A percentile compares a stretch with the other conserved stretches of the same genome.
phyloP scores from a whole-genome alignment of 2,797 vertebrate species.

The Gymnocypris eckloni region DNA sequence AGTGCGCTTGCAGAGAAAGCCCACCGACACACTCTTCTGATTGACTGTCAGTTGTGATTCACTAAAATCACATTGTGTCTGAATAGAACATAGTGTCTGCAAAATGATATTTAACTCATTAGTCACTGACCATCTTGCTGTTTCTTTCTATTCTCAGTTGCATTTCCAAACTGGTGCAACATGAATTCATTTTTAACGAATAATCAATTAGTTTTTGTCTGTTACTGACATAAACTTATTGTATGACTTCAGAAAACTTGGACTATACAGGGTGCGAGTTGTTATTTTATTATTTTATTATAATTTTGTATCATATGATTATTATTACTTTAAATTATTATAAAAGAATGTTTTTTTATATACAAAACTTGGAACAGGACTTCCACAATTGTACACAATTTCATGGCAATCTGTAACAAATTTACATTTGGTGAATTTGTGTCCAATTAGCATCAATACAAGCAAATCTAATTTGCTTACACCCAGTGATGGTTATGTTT shows the following conservation, averaged over 20 bases:
- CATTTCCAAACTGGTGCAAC: not conserved
- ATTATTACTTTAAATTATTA: too few relatives aligned
- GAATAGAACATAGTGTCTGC: not conserved
- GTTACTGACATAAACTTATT: not conserved
- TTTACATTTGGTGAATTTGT: not conserved
- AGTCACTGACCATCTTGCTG: not conserved
- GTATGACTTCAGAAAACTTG: not conserved
- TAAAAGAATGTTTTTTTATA: too few relatives aligned
- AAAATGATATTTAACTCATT: not conserved
- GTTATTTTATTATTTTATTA: not conserved
- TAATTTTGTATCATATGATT: too few relatives aligned
- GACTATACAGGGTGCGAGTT: not conserved
- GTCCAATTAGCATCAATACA: not conserved
- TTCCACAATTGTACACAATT: too few relatives aligned
- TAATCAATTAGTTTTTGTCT: not conserved
- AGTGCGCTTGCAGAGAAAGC: not conserved
- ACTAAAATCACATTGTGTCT: not conserved
- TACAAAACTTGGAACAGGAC: too few relatives aligned
- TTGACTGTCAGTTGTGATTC: not conserved
- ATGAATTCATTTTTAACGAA: too few relatives aligned
- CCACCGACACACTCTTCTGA: not conserved
- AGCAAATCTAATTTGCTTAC: not conserved
- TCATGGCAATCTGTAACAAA: too few relatives aligned
- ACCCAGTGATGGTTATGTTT: not conserved
- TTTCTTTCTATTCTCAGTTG: not conserved